Percentiles rank a stretch among this genome's conserved stretches.
Conservation (phyloP, 1,140 invertebrate species). For the Ridgeia piscesae region DNA sequence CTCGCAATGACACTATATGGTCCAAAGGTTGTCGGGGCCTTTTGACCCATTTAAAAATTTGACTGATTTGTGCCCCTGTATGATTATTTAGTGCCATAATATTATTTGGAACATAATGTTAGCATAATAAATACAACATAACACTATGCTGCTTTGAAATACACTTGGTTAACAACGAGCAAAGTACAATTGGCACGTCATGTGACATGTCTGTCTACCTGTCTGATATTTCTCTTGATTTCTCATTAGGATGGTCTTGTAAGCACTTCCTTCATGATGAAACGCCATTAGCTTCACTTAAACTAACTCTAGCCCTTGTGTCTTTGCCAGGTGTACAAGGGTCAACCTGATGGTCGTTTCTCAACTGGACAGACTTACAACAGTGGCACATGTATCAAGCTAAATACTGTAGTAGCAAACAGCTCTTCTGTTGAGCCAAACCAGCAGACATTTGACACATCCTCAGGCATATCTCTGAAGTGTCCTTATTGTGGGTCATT, state of each 20-base stretch:
- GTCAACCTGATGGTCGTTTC: not conserved
- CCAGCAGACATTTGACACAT: not conserved
- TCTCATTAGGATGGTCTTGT: not conserved
- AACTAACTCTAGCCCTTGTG: not conserved
- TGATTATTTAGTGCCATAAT: too few relatives aligned
- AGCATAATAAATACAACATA: too few relatives aligned
- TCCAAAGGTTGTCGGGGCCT: too few relatives aligned
- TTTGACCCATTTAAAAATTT: too few relatives aligned
- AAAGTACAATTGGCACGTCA: too few relatives aligned
- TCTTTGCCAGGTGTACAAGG: not conserved
- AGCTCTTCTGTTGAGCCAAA: not conserved
- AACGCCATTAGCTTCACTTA: not conserved
- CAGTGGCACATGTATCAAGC: not conserved
- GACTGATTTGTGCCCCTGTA: too few relatives aligned
- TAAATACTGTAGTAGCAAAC: not conserved
- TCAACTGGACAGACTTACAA: not conserved
- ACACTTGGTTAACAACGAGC: too few relatives aligned
- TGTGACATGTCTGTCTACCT: not conserved
- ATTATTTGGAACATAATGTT: too few relatives aligned
- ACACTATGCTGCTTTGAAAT: too few relatives aligned
- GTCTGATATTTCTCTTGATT: not conserved
- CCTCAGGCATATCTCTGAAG: too few relatives aligned
- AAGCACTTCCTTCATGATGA: not conserved
- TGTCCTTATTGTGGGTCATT: not conserved
- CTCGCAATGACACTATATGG: too few relatives aligned